Evolutionary conservation across 2,797 vertebrate genomes (phyloP).

Genomic region (Myotis planiceps): DNA sequence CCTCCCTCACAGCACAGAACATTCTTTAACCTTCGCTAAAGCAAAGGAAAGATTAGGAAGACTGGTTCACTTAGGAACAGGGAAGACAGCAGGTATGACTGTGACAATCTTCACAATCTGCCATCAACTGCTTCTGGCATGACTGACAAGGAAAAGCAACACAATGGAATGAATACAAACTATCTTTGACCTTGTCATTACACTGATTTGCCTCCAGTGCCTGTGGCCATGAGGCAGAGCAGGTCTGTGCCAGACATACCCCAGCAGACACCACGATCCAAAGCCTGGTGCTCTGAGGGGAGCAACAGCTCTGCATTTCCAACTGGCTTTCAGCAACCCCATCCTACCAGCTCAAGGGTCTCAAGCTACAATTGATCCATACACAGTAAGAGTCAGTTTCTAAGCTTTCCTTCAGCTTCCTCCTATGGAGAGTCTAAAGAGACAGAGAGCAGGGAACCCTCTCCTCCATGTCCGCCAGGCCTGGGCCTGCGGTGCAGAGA

Average conservation of each 20-base stretch:
- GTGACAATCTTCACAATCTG: neutral
- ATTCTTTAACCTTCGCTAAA: neutral
- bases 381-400: neutral
- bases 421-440: neutral
- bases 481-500: neutral
- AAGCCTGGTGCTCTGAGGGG: neutral
- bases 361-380: neutral
- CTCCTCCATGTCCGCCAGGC: neutral
- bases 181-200: neutral
- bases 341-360: neutral
- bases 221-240: neutral
- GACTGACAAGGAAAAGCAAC: neutral
- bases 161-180: neutral
- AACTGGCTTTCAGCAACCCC: neutral
- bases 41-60: neutral
- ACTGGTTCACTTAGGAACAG: neutral
- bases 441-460: neutral
- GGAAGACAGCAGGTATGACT: neutral
- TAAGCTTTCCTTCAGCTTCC: neutral
- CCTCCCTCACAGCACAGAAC: neutral
- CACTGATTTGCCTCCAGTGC: neutral
- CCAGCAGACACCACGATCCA: rapidly evolving
- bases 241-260: too few relatives aligned
- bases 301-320: neutral
- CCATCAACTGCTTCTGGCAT: neutral